Evolutionary conservation across 2,797 vertebrate genomes (phyloP).

Genomic region (Carcharodon carcharias): DNA sequence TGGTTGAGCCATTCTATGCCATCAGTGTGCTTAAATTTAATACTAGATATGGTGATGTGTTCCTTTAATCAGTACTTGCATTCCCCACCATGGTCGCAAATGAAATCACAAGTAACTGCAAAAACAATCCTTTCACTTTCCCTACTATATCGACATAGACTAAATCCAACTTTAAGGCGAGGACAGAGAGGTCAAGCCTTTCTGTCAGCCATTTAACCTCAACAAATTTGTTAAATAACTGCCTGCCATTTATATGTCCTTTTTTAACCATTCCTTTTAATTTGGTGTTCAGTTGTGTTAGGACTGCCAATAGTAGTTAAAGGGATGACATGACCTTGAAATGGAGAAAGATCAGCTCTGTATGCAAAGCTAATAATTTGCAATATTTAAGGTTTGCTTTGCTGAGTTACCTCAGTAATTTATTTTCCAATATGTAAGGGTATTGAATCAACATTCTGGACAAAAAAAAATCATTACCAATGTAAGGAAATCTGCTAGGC

Average conservation of each 20-base stretch:
- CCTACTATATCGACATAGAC: neutral
- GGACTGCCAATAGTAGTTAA: constrained; percentile 17
- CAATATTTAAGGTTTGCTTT: neutral
- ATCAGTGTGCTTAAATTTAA: neutral
- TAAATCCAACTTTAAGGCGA: neutral
- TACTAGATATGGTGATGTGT: neutral
- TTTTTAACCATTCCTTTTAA: constrained; percentile 35
- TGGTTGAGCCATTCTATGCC: neutral
- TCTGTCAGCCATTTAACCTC: constrained; percentile 20
- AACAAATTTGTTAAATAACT: constrained; percentile 32
- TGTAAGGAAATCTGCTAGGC: neutral
- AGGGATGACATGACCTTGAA: constrained; percentile 12
- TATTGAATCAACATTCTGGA: constrained; percentile 5
- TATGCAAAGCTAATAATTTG: neutral
- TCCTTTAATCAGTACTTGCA: neutral
- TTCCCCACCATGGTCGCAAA: neutral
- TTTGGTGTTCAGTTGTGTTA: constrained; percentile 19
- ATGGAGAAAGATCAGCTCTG: neutral
- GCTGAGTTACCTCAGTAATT: neutral
- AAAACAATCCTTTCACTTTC: neutral
- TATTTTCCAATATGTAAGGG: constrained; percentile 12
- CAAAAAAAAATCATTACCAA: neutral
- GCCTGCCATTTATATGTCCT: neutral
- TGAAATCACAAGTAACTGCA: neutral
- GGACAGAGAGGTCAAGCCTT: neutral